These are phyloP conservation scores for Cantharis nigra DNA, from an alignment of 2,888 invertebrate genomes.

Conservation along the genomic window DNA sequence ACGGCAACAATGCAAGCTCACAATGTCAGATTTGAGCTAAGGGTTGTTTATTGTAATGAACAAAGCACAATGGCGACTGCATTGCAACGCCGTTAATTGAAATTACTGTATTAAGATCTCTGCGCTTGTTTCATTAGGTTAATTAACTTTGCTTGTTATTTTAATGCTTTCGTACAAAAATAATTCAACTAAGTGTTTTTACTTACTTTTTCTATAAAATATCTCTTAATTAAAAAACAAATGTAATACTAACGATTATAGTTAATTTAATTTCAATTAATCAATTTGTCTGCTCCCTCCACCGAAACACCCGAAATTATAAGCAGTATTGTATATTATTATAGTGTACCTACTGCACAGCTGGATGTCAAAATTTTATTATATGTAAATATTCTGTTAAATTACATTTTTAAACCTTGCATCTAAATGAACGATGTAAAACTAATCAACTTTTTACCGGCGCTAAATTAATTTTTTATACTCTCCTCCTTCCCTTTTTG, in stretches of 20 bases:
- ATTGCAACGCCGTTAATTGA: slow-evolving; percentile 43
- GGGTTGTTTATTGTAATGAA: slow-evolving; percentile 43
- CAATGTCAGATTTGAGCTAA: slow-evolving; percentile 39
- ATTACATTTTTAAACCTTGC: slow-evolving; percentile 22
- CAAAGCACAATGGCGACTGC: slow-evolving; percentile 39
- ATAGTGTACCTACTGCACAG: background rate
- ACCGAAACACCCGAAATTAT: background rate
- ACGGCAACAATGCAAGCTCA: slow-evolving; percentile 32
- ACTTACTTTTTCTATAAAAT: background rate
- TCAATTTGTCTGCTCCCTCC: background rate
- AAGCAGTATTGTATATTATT: background rate
- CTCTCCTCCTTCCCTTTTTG: slow-evolving; percentile 18
- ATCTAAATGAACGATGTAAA: slow-evolving; percentile 26
- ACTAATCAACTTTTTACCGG: slow-evolving; percentile 30
- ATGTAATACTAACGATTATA: background rate
- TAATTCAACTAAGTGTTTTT: slow-evolving; percentile 8
- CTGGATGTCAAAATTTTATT: background rate
- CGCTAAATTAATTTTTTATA: slow-evolving; percentile 31
- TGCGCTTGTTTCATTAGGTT: slow-evolving; percentile 39
- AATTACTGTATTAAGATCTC: slow-evolving; percentile 43
- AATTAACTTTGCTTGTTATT: slow-evolving; percentile 37
- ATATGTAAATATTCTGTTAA: background rate
- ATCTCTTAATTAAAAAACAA: slow-evolving; percentile 1
- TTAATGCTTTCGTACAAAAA: slow-evolving; percentile 31
- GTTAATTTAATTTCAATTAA: background rate